These are phyloP conservation scores for Molossus molossus DNA, from an alignment of 2,797 vertebrate species.

Conservation along the genomic window DNA sequence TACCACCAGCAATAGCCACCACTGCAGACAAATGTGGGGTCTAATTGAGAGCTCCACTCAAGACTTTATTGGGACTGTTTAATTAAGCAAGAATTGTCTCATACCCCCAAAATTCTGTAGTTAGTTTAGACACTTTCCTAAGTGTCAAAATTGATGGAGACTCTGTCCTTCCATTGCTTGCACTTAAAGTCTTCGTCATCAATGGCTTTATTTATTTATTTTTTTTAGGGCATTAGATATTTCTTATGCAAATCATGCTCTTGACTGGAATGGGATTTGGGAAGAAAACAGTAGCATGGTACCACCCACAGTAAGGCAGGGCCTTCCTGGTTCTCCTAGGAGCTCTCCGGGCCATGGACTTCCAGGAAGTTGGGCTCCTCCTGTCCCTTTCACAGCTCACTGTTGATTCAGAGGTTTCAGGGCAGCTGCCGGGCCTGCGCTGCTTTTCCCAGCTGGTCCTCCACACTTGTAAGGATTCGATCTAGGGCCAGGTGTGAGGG, in stretches of 20 bases:
- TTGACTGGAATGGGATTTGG: neutral
- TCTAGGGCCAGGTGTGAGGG: neutral
- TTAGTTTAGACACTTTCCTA: neutral
- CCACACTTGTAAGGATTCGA: neutral
- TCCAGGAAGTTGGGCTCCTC: neutral
- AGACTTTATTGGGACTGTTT: neutral
- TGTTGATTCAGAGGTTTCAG: rapidly evolving
- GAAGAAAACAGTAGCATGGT: neutral
- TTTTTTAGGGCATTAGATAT: neutral
- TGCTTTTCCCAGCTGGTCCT: neutral
- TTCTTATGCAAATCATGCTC: neutral
- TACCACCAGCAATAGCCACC: too few species aligned
- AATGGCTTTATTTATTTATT: too few species aligned
- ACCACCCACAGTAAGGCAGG: neutral
- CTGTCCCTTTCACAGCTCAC: neutral
- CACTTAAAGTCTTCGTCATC: neutral
- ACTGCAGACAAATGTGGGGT: rapidly evolving
- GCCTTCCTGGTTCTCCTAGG: neutral
- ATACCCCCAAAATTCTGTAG: neutral
- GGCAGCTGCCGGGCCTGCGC: neutral
- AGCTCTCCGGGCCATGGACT: neutral
- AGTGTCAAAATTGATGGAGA: neutral
- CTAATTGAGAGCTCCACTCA: neutral
- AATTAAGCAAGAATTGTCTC: neutral
- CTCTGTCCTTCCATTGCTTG: neutral